These are phyloP conservation scores for Platycercus adscitus DNA, from an alignment of 2,113 vertebrate species.

Conservation along the genomic window DNA sequence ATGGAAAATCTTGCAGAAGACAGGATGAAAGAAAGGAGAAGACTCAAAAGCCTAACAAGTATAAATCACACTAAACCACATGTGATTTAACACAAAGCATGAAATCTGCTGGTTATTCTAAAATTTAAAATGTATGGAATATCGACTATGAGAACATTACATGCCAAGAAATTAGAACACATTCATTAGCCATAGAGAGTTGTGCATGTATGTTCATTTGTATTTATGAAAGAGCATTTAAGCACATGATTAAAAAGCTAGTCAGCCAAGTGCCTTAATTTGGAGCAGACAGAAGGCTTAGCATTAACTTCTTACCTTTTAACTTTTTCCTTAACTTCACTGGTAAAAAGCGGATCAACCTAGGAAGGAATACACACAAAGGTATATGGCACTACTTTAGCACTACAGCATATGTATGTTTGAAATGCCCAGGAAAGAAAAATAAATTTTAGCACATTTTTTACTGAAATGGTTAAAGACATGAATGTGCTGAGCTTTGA, in stretches of 20 bases:
- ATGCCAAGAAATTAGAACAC: background rate
- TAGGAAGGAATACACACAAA: conserved; percentile 28
- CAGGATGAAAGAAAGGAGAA: background rate
- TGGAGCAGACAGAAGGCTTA: background rate
- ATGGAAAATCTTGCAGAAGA: background rate
- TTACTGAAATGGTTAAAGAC: background rate
- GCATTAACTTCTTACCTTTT: conserved; percentile 76
- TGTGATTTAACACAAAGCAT: background rate
- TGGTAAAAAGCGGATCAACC: conserved; percentile 85
- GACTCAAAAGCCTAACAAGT: background rate
- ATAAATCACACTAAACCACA: background rate
- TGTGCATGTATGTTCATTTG: too few relatives aligned
- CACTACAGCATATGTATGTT: background rate
- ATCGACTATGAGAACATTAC: background rate
- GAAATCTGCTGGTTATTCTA: background rate
- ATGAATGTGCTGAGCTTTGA: background rate
- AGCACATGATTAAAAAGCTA: background rate
- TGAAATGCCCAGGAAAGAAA: background rate
- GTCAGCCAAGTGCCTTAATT: background rate
- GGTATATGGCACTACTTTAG: background rate
- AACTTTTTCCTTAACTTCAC: conserved; percentile 82
- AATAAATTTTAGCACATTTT: background rate
- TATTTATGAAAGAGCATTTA: background rate
- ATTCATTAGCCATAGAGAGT: background rate
- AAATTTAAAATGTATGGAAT: background rate